Base-by-base conservation (phyloP, 2,113 vertebrate species). In the Sceloporus undulatus region DNA sequence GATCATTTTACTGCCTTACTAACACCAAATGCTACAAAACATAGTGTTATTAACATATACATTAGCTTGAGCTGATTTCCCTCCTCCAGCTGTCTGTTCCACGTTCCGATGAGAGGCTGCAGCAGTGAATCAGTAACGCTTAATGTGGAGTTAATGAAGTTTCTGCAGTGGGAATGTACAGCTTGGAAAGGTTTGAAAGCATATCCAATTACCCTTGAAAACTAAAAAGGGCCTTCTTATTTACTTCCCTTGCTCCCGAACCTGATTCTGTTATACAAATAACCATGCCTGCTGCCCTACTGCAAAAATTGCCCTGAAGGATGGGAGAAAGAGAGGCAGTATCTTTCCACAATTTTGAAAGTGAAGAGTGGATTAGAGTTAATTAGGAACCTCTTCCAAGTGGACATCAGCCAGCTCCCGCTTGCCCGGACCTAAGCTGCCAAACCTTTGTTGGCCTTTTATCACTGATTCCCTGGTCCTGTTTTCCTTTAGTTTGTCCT, bases 61-160 rank as follows among this genome's bases (percentile, higher is more conserved):
- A 92, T 85, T 77, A 90, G 92, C 93, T 87, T 0, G 29, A 91
- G 88, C 91, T 16, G 42, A 93, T 88, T 77, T 73, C n/a, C 77
- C 80, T 94, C 90, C 92, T 82, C 6, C 92, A 95, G 95, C 79
- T 84, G 94, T n/a, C 81, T 19, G 89, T 86, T 91, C 85, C 9
- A 56, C 48, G 88, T 90, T 94, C 93, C 91, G 88, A 94, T 48
- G 85, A 87, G 87, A 77, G 38, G 89, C 89, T 90, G 90, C 88
- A 66, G 94, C 94, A 83, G 5, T 89, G 91, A 95, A 95, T 96
- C 95, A 91, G 90, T 23, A 92, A 91, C 84, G n/a, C 93, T n/a
- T 96, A 96, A 96, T 90, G 94, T 94, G 94, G 19, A 83, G 80
- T 91, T 97, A 96, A 97, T 96, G 94, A 97, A 96, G 91, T 94